Percentiles rank a stretch among this genome's conserved stretches.
phyloP scores from a whole-genome alignment of 2,797 vertebrate species.

The Micropoecilia bifurca region DNA sequence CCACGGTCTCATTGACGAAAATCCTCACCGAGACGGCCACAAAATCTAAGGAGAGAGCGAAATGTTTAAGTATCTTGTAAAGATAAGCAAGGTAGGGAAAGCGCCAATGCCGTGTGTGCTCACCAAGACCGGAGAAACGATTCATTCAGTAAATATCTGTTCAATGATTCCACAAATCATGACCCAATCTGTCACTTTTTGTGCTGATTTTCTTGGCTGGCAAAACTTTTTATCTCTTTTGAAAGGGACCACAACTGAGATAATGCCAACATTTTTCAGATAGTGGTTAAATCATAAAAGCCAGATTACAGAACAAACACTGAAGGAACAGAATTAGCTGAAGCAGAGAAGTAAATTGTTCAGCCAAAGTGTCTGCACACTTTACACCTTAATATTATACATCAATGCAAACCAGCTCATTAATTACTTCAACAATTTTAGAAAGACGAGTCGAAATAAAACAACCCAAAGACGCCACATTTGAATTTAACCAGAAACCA shows the following conservation, averaged over 20 bases:
- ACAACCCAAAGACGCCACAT: too few species aligned
- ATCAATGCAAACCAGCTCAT: not conserved
- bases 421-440: not conserved
- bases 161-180: not conserved
- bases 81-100: not conserved
- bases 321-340: not conserved
- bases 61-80: not conserved
- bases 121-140: not conserved
- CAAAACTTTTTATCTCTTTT: too few species aligned
- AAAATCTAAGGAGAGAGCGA: slow-evolving; percentile 81
- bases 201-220: too few species aligned
- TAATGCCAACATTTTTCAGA: not conserved
- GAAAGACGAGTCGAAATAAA: not conserved
- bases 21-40: slow-evolving; percentile 85
- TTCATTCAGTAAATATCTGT: not conserved
- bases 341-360: not conserved
- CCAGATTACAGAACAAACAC: not conserved
- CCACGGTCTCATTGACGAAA: slow-evolving; percentile 78
- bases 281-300: not conserved
- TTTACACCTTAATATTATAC: not conserved
- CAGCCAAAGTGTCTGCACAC: not conserved
- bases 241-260: not conserved
- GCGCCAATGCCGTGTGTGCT: not conserved
- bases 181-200: too few species aligned
- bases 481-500: not conserved